Conservation (phyloP, 2,797 vertebrate species). For the Trachurus trachurus region DNA sequence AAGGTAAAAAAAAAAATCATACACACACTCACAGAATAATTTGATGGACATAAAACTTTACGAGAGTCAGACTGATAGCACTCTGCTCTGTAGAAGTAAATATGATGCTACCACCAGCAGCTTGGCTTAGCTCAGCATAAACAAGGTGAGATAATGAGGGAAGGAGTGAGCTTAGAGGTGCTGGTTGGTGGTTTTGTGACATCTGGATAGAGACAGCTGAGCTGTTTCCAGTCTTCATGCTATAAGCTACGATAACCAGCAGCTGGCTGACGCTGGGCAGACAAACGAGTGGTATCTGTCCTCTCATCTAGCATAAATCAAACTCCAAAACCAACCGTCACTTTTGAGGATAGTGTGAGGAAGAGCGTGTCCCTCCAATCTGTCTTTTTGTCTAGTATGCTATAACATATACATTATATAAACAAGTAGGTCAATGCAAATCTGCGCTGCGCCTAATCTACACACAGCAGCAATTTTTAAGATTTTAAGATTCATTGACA, state of each 20-base stretch:
- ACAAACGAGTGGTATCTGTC: too few relatives aligned
- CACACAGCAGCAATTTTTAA: neutral
- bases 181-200: neutral
- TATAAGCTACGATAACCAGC: neutral
- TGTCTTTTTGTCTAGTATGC: neutral
- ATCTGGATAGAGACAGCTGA: neutral
- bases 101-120: neutral
- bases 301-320: neutral
- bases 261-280: neutral
- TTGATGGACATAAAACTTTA: neutral
- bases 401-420: neutral
- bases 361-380: neutral
- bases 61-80: neutral
- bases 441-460: neutral
- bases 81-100: neutral
- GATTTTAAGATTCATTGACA: too few relatives aligned
- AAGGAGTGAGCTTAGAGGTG: too few relatives aligned
- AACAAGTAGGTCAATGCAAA: neutral
- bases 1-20: neutral
- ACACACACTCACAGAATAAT: too few relatives aligned
- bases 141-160: neutral
- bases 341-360: too few relatives aligned
- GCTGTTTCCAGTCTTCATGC: neutral
- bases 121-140: constrained; percentile 6
- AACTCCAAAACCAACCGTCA: too few relatives aligned